Evolutionary conservation across 2,888 invertebrate genomes (phyloP), one percentile per base, ranked within the genome.

Genomic region (Scaptomyza flava): DNA sequence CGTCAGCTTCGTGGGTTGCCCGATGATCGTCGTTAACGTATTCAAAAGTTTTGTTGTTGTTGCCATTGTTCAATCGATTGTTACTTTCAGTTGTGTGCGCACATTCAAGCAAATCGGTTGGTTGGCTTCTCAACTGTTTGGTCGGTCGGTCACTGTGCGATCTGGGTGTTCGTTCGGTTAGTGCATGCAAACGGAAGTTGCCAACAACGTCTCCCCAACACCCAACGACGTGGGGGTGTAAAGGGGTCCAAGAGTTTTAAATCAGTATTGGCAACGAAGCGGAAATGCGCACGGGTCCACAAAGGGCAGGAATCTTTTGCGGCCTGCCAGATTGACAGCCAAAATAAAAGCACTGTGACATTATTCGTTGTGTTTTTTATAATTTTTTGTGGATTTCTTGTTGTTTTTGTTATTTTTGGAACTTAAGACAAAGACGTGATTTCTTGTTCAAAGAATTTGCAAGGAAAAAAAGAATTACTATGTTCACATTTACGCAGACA

Each of bases 91-190:
- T 84, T 89, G 89, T 77, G 69, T 59, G 80, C 79, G 69, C 70
- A 87, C 89, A 70, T 81, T 89, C 82, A 81, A 81, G 87, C 89
- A 79, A 81, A 81, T 81, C 85, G 87, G 84, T 87, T 84, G 76
- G 65, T 61, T 38, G 41, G 41, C 8, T 14, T 57, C 36, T 42
- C 51, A 31, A 61, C 45, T 53, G 47, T 54, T 48, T 71, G 62
- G 51, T 45, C 23, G 17, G 43, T 23, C 14, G 48, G 45, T 17
- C 23, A 38, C 14, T 48, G 54, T 62, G 57, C 33, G 51, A 65
- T 70, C 66, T 58, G 17, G 17, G 45, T 64, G 64, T 41, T 2
- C 2, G 27, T 27, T 41, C 67, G 81, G 69, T 87, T 81, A 65
- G 85, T 84, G 85, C 82, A 69, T 79, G 82, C 82, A 72, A 41